A percentile compares a stretch with the other conserved stretches of the same genome.
Evolutionary conservation across 2,888 invertebrate species (phyloP).

Genomic region (Diadegma fenestrale): DNA sequence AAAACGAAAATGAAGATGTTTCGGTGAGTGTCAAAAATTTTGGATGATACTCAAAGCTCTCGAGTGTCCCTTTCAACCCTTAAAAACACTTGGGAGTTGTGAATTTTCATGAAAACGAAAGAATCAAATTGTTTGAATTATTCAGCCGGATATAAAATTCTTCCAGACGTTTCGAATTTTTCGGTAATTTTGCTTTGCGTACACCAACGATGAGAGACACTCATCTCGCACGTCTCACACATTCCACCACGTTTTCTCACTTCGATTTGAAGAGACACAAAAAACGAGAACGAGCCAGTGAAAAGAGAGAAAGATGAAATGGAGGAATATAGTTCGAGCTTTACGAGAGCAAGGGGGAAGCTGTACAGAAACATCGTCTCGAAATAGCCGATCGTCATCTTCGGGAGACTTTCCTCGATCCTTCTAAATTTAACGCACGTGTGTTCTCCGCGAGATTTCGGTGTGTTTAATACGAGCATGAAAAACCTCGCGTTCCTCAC

Average conservation of each 20-base stretch:
- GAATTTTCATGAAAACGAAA: constrained; percentile 6
- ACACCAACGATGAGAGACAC: constrained; percentile 1
- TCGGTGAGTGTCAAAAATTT: constrained; percentile 49
- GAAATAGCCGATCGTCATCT: constrained; percentile 78
- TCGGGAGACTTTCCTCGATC: constrained; percentile 74
- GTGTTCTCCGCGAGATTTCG: constrained; percentile 43
- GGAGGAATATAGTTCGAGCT: constrained; percentile 56
- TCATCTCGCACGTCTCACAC: constrained; percentile 32
- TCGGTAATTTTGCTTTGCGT: constrained; percentile 26
- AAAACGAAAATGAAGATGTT: constrained; percentile 60
- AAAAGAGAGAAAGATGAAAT: constrained; percentile 3
- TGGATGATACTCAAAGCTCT: constrained; percentile 55
- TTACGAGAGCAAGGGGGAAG: constrained; percentile 50
- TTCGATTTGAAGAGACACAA: constrained; percentile 53
- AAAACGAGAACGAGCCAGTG: constrained; percentile 5
- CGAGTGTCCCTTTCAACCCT: constrained; percentile 33
- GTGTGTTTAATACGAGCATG: constrained; percentile 63
- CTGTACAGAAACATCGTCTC: constrained; percentile 67
- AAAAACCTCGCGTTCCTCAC: constrained; percentile 66
- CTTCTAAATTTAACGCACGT: constrained; percentile 71
- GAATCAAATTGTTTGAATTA: constrained; percentile 1
- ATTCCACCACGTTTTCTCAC: constrained; percentile 49
- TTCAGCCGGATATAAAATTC: constrained; percentile 31
- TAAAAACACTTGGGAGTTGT: constrained; percentile 12
- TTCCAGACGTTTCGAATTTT: constrained; percentile 23